Evolutionary conservation across 2,113 vertebrate species (phyloP).

Genomic region (Tyrannus savana): DNA sequence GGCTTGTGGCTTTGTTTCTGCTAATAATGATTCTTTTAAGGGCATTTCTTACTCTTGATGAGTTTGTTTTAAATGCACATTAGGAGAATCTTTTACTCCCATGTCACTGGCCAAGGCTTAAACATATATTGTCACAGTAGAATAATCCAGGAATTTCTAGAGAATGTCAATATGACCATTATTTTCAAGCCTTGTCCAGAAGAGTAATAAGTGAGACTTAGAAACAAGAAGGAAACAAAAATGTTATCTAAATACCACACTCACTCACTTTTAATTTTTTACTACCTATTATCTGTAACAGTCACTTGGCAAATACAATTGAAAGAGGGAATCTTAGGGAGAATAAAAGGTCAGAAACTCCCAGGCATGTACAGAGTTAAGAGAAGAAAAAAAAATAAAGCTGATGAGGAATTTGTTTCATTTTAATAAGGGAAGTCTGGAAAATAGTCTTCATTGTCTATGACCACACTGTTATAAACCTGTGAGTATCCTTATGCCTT

Average conservation of each 20-base stretch:
- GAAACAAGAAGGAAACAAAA: background rate
- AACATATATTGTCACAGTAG: background rate
- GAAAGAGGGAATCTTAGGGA: background rate
- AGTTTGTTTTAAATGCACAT: background rate
- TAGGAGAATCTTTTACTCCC: background rate
- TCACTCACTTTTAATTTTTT: background rate
- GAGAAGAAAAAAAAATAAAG: background rate
- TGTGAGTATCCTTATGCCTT: background rate
- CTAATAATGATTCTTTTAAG: background rate
- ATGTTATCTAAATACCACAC: rapidly evolving
- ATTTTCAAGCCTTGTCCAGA: background rate
- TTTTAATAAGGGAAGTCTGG: background rate
- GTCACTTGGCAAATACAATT: background rate
- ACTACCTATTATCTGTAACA: background rate
- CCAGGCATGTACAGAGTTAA: background rate
- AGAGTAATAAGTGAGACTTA: background rate
- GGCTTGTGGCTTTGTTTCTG: background rate
- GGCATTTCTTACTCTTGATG: background rate
- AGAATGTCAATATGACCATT: background rate
- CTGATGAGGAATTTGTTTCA: background rate
- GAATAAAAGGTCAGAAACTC: background rate
- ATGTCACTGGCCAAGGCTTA: background rate
- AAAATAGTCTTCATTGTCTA: background rate
- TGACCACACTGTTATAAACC: background rate
- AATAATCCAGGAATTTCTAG: background rate